Evolutionary conservation across 2,888 invertebrate species (phyloP).

Genomic region (Tuberolachnus salignus): DNA sequence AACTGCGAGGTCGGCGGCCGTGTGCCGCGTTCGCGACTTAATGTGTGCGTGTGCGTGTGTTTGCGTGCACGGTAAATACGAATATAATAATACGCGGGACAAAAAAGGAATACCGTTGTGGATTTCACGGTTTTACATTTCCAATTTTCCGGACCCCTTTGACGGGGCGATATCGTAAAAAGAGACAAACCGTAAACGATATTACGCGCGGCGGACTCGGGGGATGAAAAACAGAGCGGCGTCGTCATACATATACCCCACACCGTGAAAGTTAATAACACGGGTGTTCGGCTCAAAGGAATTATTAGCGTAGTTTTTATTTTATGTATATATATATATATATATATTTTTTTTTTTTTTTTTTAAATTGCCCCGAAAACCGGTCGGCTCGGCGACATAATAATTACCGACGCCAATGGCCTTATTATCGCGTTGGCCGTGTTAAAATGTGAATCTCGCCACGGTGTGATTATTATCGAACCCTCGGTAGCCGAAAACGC

Average conservation of each 20-base stretch:
- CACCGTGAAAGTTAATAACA: conserved; percentile 50
- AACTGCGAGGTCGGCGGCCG: neutral
- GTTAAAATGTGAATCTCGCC: conserved; percentile 2
- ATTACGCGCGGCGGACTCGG: conserved; percentile 38
- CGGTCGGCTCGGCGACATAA: conserved; percentile 37
- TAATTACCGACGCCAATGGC: conserved; percentile 41
- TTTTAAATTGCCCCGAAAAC: conserved; percentile 35
- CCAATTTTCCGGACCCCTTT: conserved; percentile 52
- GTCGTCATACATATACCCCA: conserved; percentile 6
- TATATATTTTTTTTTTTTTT: neutral
- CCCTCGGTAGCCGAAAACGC: neutral
- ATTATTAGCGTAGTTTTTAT: neutral
- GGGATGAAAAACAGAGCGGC: conserved; percentile 47
- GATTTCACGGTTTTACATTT: conserved; percentile 56
- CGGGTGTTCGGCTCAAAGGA: conserved; percentile 24
- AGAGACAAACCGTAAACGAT: conserved; percentile 56
- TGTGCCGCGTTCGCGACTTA: conserved; percentile 37
- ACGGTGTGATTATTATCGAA: neutral
- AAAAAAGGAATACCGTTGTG: conserved; percentile 55
- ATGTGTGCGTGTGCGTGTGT: neutral
- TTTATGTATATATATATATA: too few relatives aligned
- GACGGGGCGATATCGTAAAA: conserved; percentile 54
- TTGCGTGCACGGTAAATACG: neutral
- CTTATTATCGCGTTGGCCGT: neutral
- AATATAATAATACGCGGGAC: conserved; percentile 26